Conservation (phyloP, 2,888 invertebrate genomes). For the Diadromus collaris region DNA sequence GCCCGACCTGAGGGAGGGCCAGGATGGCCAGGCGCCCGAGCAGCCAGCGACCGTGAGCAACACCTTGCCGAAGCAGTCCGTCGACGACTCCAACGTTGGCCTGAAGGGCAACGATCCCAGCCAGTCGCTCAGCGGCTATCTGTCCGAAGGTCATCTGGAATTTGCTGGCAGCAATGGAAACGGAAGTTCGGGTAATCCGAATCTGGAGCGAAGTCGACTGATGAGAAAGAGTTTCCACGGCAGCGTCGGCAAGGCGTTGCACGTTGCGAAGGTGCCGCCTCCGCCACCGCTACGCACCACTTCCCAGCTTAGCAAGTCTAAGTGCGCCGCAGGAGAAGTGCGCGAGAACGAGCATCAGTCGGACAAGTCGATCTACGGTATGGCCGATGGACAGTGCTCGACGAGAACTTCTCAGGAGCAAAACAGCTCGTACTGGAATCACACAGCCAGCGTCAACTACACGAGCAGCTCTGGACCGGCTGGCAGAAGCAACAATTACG, state of each 20-base stretch:
- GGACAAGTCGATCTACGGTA: slow-evolving; percentile 68
- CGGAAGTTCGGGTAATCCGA: slow-evolving; percentile 87
- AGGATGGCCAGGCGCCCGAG: slow-evolving; percentile 80
- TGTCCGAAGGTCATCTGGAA: slow-evolving; percentile 94
- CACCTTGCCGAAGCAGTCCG: slow-evolving; percentile 79
- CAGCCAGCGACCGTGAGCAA: slow-evolving; percentile 77
- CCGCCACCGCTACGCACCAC: slow-evolving; percentile 93
- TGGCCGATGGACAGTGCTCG: slow-evolving; percentile 64
- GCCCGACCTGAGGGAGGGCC: slow-evolving; percentile 94
- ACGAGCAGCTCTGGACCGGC: slow-evolving; percentile 56
- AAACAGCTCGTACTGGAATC: slow-evolving; percentile 74
- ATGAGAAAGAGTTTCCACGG: slow-evolving; percentile 96
- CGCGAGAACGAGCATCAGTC: slow-evolving; percentile 77
- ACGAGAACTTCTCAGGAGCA: slow-evolving; percentile 81
- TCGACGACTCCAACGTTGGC: slow-evolving; percentile 90
- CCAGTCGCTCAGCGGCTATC: slow-evolving; percentile 88
- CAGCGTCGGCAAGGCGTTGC: slow-evolving; percentile 90
- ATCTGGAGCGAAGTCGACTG: slow-evolving; percentile 91
- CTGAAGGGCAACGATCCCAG: slow-evolving; percentile 84
- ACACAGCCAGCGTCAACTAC: slow-evolving; percentile 69
- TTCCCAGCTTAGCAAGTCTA: slow-evolving; percentile 89
- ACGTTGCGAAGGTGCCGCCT: slow-evolving; percentile 92
- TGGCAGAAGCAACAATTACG: slow-evolving; percentile 69
- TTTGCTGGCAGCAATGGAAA: slow-evolving; percentile 81
- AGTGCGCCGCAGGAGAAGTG: slow-evolving; percentile 82